Evolutionary conservation across 2,113 vertebrate species (phyloP), one percentile per base, ranked within the genome.

Genomic region (Dipodomys merriami): DNA sequence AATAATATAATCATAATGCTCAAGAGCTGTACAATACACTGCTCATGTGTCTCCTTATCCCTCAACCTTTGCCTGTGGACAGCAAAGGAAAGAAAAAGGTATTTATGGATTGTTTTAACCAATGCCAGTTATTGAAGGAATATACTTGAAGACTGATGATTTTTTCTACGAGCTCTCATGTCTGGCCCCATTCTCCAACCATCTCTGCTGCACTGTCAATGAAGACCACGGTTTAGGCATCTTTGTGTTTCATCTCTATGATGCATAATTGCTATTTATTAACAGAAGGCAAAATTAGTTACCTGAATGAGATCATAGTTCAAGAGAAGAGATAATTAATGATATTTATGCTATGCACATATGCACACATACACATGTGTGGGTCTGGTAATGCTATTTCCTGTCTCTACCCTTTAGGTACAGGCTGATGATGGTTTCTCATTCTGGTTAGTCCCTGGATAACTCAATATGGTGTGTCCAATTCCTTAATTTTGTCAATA

Each of bases 1-100:
- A 79, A 39, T 67, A 80, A 94, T 39, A 67, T 6, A 62, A 46
- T 76, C 35, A 29, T 11, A 30, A 1, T 30, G 9, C 15, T 89
- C 65, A 73, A 44, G 9, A 81, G 27, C 23, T 77, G 53, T 19
- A n/a, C 7, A 69, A 18, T 76, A 6, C 65, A 20, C 68, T 49
- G 7, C 13, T 23, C 33, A 13, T 86, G 86, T 83, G 76, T 13
- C 6, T 23, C 6, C 5, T 53, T 76, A 25, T 5, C 0, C 33
- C 13, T 62, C 6, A 1, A 53, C 46, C 13, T 30, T 78, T 57
- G 33, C 25, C 35, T 67, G 0, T 27, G 5, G 35, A 57, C 33
- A 35, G 2, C 7, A 49, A 3, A 87, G 68, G 29, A 86, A 57
- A 88, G 77, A 9, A 93, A 81, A 90, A 94, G 39, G 46, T 92